phyloP scores from a whole-genome alignment of 2,797 vertebrate species.

The Squalus acanthias region DNA sequence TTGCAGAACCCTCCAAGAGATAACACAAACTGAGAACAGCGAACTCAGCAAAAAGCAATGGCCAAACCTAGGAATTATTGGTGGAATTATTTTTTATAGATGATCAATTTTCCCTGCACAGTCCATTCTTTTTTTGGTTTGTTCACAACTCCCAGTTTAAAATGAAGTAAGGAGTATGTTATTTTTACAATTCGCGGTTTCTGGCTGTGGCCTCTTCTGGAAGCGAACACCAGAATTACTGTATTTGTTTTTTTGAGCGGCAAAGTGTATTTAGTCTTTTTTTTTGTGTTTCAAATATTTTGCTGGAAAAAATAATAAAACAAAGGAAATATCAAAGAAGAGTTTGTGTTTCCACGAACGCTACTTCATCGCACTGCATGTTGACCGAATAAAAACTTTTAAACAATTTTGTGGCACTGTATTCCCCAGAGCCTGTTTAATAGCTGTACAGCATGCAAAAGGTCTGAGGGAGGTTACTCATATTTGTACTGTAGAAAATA shows the following conservation, averaged over 20 bases:
- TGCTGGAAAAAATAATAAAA: conserved; percentile 19
- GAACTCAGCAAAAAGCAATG: not conserved
- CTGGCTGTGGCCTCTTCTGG: not conserved
- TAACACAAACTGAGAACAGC: not conserved
- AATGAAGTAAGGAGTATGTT: not conserved
- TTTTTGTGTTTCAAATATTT: conserved; percentile 14
- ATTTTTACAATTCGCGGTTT: not conserved
- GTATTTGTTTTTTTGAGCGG: conserved; percentile 14
- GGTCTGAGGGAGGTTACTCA: conserved; percentile 66
- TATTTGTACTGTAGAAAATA: conserved; percentile 70
- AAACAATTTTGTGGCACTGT: conserved; percentile 54
- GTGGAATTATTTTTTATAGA: not conserved
- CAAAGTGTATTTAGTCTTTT: conserved; percentile 26
- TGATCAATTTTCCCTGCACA: not conserved
- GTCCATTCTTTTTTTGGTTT: not conserved
- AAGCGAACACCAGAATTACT: not conserved
- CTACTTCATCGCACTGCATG: conserved; percentile 6
- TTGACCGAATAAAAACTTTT: conserved; percentile 30
- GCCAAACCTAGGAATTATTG: not conserved
- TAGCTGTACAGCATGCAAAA: conserved; percentile 71
- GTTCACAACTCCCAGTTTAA: not conserved
- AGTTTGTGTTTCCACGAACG: conserved; percentile 19
- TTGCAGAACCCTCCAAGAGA: not conserved
- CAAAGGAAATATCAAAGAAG: conserved; percentile 32
- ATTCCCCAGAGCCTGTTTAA: conserved; percentile 52